Evolutionary conservation across 2,113 vertebrate genomes (phyloP), one percentile per base, ranked within the genome.

Genomic region (Rhagologus leucostigma): DNA sequence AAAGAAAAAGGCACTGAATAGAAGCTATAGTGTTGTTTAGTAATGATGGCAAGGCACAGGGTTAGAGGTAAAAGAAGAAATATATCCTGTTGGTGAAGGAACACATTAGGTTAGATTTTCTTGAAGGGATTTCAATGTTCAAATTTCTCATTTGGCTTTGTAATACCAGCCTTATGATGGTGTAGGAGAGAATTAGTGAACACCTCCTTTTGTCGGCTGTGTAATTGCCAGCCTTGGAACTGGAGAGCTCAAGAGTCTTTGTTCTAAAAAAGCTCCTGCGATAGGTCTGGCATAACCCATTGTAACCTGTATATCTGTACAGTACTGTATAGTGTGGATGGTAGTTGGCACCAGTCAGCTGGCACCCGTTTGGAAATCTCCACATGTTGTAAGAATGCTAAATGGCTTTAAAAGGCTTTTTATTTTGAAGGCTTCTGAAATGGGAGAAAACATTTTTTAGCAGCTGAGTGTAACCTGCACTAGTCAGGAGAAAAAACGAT

Each of bases 301-400:
- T 27, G 37, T 47, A 52, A 24, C 21, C 49, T 55, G 20, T 74
- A 20, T 47, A 22, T 41, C 29, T 1, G 0, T 21, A 21, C 13
- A n/a, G 16, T 46, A 11, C 5, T 41, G 10, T 32, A 3, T 30
- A 35, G 30, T 7, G 10, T n/a, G 27, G 37, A 30, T 47, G n/a
- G 37, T 33, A 37, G 44, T 3, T 67, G 33, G 13, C 41, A 35
- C 23, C 41, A 64, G 27, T 14, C 57, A 71, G 23, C 32, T 71
- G n/a, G 29, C 35, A 68, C 11, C 13, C 16, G 5, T 75, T 52
- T 75, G 39, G 47, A 82, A 88, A 35, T 70, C 9, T 65, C 35
- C 6, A 3, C 1, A 1, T 26, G 13, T 22, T 49, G 11, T 23
- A 56, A 29, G 44, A 37, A 50, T 73, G 22, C 2, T 60, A 1